A percentile compares a stretch with the other conserved stretches of the same genome.
These are phyloP conservation scores for Centropyge bicolor DNA, from an alignment of 2,797 vertebrate genomes.

Conservation along the genomic window DNA sequence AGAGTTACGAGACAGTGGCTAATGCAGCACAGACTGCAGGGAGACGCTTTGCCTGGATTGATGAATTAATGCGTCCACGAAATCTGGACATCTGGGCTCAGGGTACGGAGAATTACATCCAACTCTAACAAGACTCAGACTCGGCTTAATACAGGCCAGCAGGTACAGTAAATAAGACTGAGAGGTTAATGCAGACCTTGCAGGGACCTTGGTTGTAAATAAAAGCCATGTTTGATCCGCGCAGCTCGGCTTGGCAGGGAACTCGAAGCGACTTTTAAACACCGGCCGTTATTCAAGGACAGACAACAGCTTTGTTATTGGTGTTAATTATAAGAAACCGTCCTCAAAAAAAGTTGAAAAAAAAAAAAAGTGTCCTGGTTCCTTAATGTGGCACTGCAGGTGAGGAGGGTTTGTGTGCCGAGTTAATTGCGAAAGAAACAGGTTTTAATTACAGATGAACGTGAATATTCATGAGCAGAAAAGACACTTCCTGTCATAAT, in stretches of 20 bases:
- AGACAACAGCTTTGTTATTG: constrained; percentile 9
- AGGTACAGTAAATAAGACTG: constrained; percentile 60
- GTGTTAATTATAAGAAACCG: constrained; percentile 18
- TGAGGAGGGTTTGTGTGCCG: background rate
- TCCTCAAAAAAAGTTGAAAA: background rate
- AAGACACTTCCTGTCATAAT: background rate
- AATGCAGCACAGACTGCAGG: constrained; percentile 76
- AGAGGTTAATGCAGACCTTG: constrained; percentile 47
- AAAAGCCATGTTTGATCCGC: constrained; percentile 48
- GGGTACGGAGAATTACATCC: constrained; percentile 50
- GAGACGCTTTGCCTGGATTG: constrained; percentile 53
- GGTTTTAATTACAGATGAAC: constrained; percentile 12
- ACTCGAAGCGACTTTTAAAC: constrained; percentile 16
- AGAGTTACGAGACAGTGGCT: constrained; percentile 79
- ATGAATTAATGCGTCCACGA: constrained; percentile 68
- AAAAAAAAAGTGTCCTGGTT: constrained; percentile 11
- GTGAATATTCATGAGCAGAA: constrained; percentile 20
- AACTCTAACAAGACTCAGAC: constrained; percentile 56
- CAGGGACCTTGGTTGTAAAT: constrained; percentile 50
- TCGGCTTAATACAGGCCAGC: constrained; percentile 58
- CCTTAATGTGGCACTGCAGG: background rate
- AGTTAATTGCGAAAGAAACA: constrained; percentile 14
- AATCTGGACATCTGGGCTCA: constrained; percentile 67
- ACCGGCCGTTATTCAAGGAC: constrained; percentile 36
- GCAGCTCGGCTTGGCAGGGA: constrained; percentile 20